phyloP scores from a whole-genome alignment of 2,113 vertebrate species.

The Takifugu flavidus region DNA sequence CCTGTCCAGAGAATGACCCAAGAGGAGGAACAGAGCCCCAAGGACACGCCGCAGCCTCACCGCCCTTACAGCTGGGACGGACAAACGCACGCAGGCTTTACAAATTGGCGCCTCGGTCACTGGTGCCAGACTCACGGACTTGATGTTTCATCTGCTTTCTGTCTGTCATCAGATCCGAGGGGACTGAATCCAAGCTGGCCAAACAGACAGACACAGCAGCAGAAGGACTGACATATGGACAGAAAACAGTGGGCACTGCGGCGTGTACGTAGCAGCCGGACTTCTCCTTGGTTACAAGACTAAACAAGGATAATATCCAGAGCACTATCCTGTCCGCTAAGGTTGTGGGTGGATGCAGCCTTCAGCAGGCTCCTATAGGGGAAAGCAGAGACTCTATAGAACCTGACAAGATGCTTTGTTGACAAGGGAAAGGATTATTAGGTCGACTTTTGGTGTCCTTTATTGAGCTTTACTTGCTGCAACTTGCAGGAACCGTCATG shows the following conservation, averaged over 20 bases:
- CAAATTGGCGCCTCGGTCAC: slow-evolving; percentile 31
- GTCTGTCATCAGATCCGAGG: slow-evolving; percentile 27
- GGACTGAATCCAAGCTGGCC: slow-evolving; percentile 16
- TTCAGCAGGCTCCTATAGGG: slow-evolving; percentile 56
- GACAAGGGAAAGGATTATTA: slow-evolving; percentile 8
- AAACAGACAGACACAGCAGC: slow-evolving; percentile 30
- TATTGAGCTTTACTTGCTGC: slow-evolving; percentile 8
- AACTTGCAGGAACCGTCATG: slow-evolving; percentile 15
- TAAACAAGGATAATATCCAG: slow-evolving; percentile 62
- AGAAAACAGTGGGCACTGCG: slow-evolving; percentile 61
- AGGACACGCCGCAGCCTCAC: slow-evolving; percentile 43
- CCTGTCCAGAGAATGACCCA: slow-evolving; percentile 62
- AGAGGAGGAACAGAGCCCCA: slow-evolving; percentile 48
- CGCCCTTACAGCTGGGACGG: slow-evolving; percentile 27
- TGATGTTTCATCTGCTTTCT: slow-evolving; percentile 5
- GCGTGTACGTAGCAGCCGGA: slow-evolving; percentile 65
- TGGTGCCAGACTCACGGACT: slow-evolving; percentile 25
- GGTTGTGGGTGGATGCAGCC: slow-evolving; percentile 69
- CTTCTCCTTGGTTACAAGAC: slow-evolving; percentile 64
- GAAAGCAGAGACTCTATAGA: slow-evolving; percentile 48
- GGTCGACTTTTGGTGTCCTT: not conserved
- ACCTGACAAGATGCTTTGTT: slow-evolving; percentile 30
- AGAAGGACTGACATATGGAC: slow-evolving; percentile 62
- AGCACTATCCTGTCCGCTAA: slow-evolving; percentile 55
- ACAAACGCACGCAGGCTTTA: slow-evolving; percentile 31